These are phyloP conservation scores for Rapana venosa DNA, from an alignment of 2,888 invertebrate species.

Conservation along the genomic window DNA sequence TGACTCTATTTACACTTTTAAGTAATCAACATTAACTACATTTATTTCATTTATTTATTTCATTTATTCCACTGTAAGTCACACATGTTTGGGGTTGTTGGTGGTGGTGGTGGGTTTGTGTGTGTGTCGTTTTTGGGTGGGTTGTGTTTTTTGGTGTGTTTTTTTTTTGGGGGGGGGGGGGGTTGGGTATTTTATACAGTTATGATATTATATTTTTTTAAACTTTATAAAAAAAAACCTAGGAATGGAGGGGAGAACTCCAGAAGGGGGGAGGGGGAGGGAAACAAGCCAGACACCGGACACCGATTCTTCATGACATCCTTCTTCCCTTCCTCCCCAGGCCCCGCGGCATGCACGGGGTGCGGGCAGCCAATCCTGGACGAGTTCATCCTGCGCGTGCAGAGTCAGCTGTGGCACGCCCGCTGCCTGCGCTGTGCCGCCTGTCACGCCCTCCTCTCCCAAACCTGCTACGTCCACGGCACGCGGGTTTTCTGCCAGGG, in stretches of 20 bases:
- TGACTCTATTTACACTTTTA: too few relatives aligned
- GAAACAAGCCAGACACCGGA: too few relatives aligned
- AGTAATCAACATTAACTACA: too few relatives aligned
- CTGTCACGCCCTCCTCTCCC: constrained; percentile 44
- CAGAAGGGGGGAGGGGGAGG: too few relatives aligned
- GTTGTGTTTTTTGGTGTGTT: too few relatives aligned
- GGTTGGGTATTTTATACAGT: too few relatives aligned
- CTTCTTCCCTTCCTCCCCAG: constrained; percentile 26
- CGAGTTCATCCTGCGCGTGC: constrained; percentile 53
- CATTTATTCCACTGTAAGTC: too few relatives aligned
- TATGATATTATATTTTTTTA: neutral
- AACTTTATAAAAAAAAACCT: neutral
- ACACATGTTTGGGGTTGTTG: too few relatives aligned
- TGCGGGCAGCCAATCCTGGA: constrained; percentile 54
- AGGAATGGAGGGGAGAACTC: neutral
- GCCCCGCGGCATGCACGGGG: constrained; percentile 51
- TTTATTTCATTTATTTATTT: too few relatives aligned
- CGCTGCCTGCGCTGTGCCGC: constrained; percentile 49
- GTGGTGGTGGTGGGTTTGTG: too few relatives aligned
- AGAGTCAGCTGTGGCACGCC: constrained; percentile 53
- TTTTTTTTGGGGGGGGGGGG: too few relatives aligned
- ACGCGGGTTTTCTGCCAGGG: constrained; percentile 49
- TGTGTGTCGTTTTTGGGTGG: too few relatives aligned
- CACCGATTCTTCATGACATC: neutral
- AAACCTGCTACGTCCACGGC: constrained; percentile 50